Base-by-base conservation (phyloP, 2,797 vertebrate species). In the Morelia viridis region DNA sequence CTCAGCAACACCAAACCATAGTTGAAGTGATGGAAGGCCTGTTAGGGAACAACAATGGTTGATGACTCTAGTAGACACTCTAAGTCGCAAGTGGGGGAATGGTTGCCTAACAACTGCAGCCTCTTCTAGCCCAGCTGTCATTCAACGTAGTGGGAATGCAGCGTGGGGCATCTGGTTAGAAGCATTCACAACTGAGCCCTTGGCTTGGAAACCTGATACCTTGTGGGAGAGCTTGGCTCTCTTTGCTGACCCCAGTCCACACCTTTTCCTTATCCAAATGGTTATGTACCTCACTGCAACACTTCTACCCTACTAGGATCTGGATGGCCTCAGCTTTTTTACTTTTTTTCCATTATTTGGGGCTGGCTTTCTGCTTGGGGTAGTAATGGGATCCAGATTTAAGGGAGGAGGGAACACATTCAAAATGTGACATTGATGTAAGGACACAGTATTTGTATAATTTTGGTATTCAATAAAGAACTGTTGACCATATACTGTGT, bases 371-470 rank as follows among this genome's bases (percentile, higher is more conserved):
- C 61, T 84, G 89, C 76, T 71, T 71, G 57, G 60, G 46, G 22
- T 11, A 41, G n/a, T 64, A 61, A 24, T 22, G 31, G 92, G 84
- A 2, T 26, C 46, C 9, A 57, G 46, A 15, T 85, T 76, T 80
- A 56, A 76, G 10, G 62, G 91, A 64, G 71, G 89, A 88, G 61
- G 68, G 90, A 87, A 87, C 57, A 56, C 89, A 87, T 92, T 90
- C 87, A 93, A 93, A 96, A 95, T 96, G 94, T n/a, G 87, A 92
- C 87, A 35, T 22, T 11, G 28, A 89, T 57, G 71, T 15, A 91
- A 88, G 61, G 56, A 60, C 60, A 80, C 71, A 68, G 88, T 90
- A 87, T 92, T 91, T 93, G 93, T 93, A 92, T 80, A 85, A 71
- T 88, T 90, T 64, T 87, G 60, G 84, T 58, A 89, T 91, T 65